Base-by-base conservation (phyloP, 2,797 vertebrate genomes). In the Thamnophis elegans region DNA sequence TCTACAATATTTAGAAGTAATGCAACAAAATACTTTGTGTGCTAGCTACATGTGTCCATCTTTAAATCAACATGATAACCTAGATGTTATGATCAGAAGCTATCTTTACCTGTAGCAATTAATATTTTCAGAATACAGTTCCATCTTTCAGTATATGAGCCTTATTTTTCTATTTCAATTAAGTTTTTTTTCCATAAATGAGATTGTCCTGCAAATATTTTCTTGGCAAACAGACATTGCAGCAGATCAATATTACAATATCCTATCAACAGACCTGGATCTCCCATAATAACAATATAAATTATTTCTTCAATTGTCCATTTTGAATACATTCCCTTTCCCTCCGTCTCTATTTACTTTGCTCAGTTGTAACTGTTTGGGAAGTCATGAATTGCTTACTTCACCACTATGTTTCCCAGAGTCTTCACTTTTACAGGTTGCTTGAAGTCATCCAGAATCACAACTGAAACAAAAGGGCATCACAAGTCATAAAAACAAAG, bases 351-450 rank as follows among this genome's bases (percentile, higher is more conserved):
- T 51, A 62, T 62, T 89, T 93, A 20, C 93, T 94, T 55, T 85
- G 8, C 36, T n/a, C 3, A 22, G 6, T 22, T 89, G 42, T 5
- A 91, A 82, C 82, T 65, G 9, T 60, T 28, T 88, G n/a, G 22
- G 16, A 95, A 91, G 6, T 88, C 94, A 94, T 87, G 54, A 91
- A 88, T 93, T 87, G 93, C 98, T 98, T 98, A 99, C 99, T 98
- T 99, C 93, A 99, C 98, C 94, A 99, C 99, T 93, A 99, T 99
- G 96, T 99, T 99, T 97, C 99, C 99, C 96, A 99, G 97, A 93
- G 97, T 98, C 93, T 97, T 98, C 16, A 97, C 97, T 96, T 98
- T 98, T 96, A 98, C 96, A 95, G 97, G 97, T 96, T 98, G 97
- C 97, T 98, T 98, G 96, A 98, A 97, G 96, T 99, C 97, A 97